phyloP scores from a whole-genome alignment of 35 echinoderm and acorn worm species.

The Stichopus chloronotus region DNA sequence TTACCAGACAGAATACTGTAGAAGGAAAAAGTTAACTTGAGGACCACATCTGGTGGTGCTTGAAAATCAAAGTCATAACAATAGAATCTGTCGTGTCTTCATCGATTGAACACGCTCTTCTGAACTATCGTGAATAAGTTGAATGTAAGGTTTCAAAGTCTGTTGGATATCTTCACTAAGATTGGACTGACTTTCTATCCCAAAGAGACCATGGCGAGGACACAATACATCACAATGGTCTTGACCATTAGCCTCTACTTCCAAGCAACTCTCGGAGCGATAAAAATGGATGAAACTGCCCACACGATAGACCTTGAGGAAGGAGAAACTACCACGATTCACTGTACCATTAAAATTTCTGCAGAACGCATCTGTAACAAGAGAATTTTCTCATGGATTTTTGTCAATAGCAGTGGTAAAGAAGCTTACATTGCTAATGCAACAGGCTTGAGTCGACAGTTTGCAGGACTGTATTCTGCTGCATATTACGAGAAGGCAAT shows the following conservation, averaged over 20 bases:
- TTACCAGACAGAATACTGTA: too few species aligned
- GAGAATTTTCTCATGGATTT: conserved; percentile 19
- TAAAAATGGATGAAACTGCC: background rate
- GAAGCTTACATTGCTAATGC: conserved; percentile 4
- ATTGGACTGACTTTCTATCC: background rate
- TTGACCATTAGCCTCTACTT: background rate
- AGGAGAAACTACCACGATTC: background rate
- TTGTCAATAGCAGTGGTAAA: background rate
- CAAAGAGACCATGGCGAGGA: background rate
- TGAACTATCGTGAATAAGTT: too few species aligned
- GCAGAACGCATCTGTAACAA: background rate
- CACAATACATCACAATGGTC: background rate
- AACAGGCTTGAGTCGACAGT: background rate
- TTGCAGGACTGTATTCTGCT: background rate
- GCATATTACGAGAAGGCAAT: background rate
- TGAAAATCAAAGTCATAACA: too few species aligned
- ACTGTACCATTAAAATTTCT: background rate
- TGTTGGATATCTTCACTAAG: background rate
- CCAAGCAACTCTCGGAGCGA: background rate
- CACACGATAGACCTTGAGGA: background rate
- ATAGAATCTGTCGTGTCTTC: too few species aligned
- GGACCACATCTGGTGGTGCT: too few species aligned
- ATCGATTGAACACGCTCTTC: too few species aligned
- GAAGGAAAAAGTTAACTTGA: too few species aligned
- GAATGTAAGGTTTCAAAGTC: too few species aligned